Percentiles rank a stretch among this genome's conserved stretches.
Evolutionary conservation across 2,888 invertebrate species (phyloP).

Genomic region (Ferrisia virgata): DNA sequence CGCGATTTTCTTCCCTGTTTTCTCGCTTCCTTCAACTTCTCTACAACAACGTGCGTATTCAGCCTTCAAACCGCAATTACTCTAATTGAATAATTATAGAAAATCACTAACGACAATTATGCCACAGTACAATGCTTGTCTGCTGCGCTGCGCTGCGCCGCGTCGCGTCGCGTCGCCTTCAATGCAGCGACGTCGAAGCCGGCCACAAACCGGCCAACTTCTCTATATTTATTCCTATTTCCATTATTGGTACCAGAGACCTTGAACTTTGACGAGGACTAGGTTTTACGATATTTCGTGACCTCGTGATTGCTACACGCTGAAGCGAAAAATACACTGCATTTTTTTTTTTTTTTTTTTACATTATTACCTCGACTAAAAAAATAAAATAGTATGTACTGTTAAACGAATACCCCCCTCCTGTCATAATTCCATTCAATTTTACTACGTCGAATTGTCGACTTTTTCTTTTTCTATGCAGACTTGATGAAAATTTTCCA

Average conservation of each 20-base stretch:
- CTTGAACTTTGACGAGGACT: slow-evolving; percentile 1
- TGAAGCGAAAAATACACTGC: neutral
- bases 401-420: no score
- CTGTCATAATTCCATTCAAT: no score
- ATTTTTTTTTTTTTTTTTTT: no score
- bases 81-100: neutral
- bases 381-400: no score
- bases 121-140: neutral
- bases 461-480: no score
- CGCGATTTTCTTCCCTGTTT: neutral
- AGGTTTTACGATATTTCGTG: neutral
- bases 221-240: neutral
- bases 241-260: neutral
- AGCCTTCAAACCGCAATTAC: neutral
- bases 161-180: neutral
- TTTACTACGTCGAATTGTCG: no score
- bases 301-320: neutral
- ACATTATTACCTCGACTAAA: neutral
- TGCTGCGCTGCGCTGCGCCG: neutral
- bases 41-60: neutral
- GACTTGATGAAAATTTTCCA: no score
- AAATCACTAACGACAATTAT: neutral
- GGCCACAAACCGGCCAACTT: neutral
- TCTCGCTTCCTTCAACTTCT: neutral
- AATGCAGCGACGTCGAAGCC: neutral